These are phyloP conservation scores for Parthenolecanium corni DNA, from an alignment of 2,888 invertebrate species.

Conservation along the genomic window DNA sequence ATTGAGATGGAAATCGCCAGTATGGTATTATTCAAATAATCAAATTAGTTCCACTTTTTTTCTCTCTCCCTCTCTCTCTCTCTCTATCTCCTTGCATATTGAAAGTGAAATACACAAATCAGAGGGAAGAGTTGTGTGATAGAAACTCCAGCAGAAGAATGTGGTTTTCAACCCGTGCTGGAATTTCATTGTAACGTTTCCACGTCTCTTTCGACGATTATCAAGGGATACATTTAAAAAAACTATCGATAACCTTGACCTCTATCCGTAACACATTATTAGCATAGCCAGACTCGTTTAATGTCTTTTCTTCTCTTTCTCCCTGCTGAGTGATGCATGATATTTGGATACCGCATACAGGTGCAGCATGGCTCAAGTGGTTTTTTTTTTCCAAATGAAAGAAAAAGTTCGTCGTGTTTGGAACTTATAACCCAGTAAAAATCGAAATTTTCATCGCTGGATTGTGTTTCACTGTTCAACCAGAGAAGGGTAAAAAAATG, in stretches of 20 bases:
- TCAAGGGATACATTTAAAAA: neutral
- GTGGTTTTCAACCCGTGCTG: constrained; percentile 23
- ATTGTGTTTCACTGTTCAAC: too few species aligned
- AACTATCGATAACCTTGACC: constrained; percentile 18
- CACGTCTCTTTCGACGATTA: constrained; percentile 14
- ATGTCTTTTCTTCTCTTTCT: neutral
- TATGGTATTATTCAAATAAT: constrained; percentile 15
- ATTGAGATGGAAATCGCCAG: too few species aligned
- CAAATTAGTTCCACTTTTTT: constrained; percentile 25
- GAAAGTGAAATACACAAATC: constrained; percentile 23
- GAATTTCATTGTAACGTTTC: constrained; percentile 18
- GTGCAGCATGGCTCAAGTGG: neutral
- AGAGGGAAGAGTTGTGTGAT: constrained; percentile 11
- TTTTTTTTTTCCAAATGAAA: constrained; percentile 16
- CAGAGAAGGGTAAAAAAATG: too few species aligned
- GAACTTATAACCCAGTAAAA: neutral
- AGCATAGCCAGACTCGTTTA: constrained; percentile 11
- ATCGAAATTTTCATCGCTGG: too few species aligned
- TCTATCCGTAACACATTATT: constrained; percentile 17
- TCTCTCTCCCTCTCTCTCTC: constrained; percentile 5
- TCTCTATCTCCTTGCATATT: constrained; percentile 2
- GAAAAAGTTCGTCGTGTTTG: constrained; percentile 10
- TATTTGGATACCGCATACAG: neutral
- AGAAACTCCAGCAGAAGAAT: constrained; percentile 21
- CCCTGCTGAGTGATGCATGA: neutral